Percentiles rank a stretch among this genome's conserved stretches.
phyloP scores from a whole-genome alignment of 1,140 invertebrate species.

The Kradibia gibbosae region DNA sequence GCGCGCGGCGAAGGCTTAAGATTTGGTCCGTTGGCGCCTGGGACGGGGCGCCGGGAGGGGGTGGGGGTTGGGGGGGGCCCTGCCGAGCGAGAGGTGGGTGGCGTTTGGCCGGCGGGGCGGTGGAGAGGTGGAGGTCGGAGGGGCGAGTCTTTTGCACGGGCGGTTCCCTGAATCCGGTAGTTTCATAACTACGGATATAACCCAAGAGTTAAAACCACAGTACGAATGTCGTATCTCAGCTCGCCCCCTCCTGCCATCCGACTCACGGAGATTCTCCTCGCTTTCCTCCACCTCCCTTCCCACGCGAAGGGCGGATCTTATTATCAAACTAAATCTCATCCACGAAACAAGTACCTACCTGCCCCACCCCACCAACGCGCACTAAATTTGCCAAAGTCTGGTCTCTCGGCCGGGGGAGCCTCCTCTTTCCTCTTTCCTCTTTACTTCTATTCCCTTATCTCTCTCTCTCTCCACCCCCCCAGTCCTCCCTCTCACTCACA shows the following conservation, averaged over 20 bases:
- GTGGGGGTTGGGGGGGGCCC: conserved; percentile 1
- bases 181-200: conserved; percentile 71
- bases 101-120: not conserved
- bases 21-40: no score
- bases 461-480: not conserved
- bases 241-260: conserved; percentile 56
- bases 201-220: conserved; percentile 72
- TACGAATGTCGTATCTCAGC: conserved; percentile 72
- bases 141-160: conserved; percentile 26
- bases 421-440: not conserved
- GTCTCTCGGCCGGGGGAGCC: no score
- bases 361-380: conserved; percentile 21
- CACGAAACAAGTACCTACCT: conserved; percentile 65
- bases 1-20: not conserved
- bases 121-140: not conserved
- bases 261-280: conserved; percentile 44
- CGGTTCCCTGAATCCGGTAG: conserved; percentile 65
- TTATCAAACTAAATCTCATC: conserved; percentile 71
- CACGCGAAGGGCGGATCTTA: conserved; percentile 64
- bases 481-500: no score
- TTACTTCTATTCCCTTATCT: no score
- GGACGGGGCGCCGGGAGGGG: not conserved
- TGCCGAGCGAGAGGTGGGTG: conserved; percentile 1
- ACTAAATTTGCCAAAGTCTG: conserved; percentile 25
- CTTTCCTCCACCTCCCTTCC: conserved; percentile 47